Base-by-base conservation (phyloP, 2,888 invertebrate species). In the Caradrina clavipalpis region DNA sequence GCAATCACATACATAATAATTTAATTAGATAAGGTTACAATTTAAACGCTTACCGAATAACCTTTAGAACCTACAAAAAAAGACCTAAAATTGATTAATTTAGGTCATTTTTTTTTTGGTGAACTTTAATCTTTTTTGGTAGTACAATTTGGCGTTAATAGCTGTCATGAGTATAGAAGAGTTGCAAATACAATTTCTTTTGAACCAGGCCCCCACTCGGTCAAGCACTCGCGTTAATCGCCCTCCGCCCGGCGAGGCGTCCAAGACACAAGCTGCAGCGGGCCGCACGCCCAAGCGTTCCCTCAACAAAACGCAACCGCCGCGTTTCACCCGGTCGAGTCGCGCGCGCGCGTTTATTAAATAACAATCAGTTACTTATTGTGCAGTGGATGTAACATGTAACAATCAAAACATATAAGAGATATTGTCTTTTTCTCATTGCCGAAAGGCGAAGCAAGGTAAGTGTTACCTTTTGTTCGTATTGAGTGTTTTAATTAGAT, bases 141-240 rank as follows among this genome's bases (percentile, higher is more conserved):
- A 19, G 49, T 22, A 35, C 0, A 55, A 55, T 45, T 45, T 35
- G 70, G 54, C 68, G 55, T 53, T 63, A 63, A 54, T 31, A 54
- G 13, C 49, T 65, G 39, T 49, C 47, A 75, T 68, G 47, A 62
- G 42, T 59, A 39, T 54, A 82, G 60, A 63, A 63, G 75, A 66
- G 69, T 71, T 61, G 39, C 67, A 56, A 62, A 57, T 60, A 87
- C 87, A 39, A 39, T 65, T 62, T 71, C 54, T 71, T 71, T 54
- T 88, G 87, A 78, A 86, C 75, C 70, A 71, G 70, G 70, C 70
- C 35, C 50, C 74, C 42, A 71, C 74, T 71, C 70, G 70, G 66
- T 56, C 70, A 71, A 71, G 70, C 75, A 74, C 70, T 71, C 70
- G 70, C 74, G 70, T 71, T 26, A 70, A 42, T 11, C 65, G 74